phyloP scores from a whole-genome alignment of 37 sponge, comb jelly and placozoan genomes.

The Beroe ovata region DNA sequence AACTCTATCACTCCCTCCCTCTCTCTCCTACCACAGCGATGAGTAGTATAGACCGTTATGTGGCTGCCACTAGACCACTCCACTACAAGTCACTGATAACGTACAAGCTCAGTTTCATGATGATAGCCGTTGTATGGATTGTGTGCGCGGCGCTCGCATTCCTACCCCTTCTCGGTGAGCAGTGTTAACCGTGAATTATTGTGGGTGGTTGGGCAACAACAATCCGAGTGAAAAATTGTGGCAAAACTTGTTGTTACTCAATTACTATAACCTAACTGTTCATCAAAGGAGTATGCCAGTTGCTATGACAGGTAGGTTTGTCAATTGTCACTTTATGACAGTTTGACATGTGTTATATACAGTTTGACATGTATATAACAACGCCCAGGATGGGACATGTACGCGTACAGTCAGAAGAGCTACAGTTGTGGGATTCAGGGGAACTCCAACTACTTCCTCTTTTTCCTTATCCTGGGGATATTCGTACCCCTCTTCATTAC shows the following conservation, averaged over 20 bases:
- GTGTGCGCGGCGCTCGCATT: conserved; percentile 26
- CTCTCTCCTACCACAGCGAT: background rate
- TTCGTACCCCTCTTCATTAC: conserved; percentile 39
- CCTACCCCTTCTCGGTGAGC: conserved; percentile 22
- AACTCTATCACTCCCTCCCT: no score
- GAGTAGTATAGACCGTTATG: conserved; percentile 64
- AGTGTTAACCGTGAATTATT: no score
- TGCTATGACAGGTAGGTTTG: no score
- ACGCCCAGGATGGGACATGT: conserved; percentile 27
- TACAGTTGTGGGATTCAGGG: conserved; percentile 62
- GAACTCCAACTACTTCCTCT: conserved; percentile 17
- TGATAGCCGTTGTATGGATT: conserved; percentile 57
- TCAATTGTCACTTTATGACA: no score
- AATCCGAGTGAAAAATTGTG: no score
- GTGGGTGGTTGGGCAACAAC: background rate
- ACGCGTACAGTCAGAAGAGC: conserved; percentile 53
- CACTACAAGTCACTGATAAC: conserved; percentile 43
- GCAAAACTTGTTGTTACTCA: no score
- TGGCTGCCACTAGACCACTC: conserved; percentile 36
- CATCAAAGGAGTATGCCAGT: no score
- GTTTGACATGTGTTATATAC: no score
- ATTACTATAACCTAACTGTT: no score
- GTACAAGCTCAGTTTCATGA: conserved; percentile 13
- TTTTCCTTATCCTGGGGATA: conserved; percentile 36
- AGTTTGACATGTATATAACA: no score